Evolutionary conservation across 2,113 vertebrate genomes (phyloP).

Genomic region (Anolis carolinensis): DNA sequence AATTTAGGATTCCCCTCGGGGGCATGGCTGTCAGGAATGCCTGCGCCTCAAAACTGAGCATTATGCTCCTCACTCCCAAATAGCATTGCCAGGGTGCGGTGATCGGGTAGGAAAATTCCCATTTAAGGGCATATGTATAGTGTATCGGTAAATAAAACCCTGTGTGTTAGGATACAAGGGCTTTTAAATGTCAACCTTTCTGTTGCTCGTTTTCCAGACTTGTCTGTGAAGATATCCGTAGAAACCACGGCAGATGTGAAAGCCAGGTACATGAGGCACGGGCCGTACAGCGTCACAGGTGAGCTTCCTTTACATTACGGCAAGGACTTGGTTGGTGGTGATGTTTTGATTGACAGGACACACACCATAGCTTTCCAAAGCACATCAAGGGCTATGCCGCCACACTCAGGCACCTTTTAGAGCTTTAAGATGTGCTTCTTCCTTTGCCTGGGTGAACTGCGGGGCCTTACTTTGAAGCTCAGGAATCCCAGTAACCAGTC

Average conservation of each 20-base stretch:
- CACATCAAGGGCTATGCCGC: too few species aligned
- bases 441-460: too few species aligned
- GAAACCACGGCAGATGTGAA: conserved; percentile 88
- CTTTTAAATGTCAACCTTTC: neutral
- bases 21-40: neutral
- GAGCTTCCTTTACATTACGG: neutral
- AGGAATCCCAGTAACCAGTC: too few species aligned
- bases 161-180: neutral
- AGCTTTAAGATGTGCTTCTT: too few species aligned
- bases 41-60: neutral
- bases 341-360: too few species aligned
- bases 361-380: too few species aligned
- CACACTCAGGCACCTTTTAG: too few species aligned
- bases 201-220: conserved; percentile 58
- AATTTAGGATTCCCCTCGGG: neutral
- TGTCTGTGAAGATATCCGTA: conserved; percentile 93
- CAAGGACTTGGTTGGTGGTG: neutral
- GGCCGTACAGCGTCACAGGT: conserved; percentile 83
- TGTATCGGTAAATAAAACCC: neutral
- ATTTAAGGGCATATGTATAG: neutral
- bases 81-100: neutral
- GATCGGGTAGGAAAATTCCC: neutral
- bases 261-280: conserved; percentile 87
- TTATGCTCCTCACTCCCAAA: neutral
- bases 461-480: too few species aligned